Percentiles rank a stretch among this genome's conserved stretches.
phyloP scores from a whole-genome alignment of 2,797 vertebrate genomes.

The Platyrinchus mystaceus region DNA sequence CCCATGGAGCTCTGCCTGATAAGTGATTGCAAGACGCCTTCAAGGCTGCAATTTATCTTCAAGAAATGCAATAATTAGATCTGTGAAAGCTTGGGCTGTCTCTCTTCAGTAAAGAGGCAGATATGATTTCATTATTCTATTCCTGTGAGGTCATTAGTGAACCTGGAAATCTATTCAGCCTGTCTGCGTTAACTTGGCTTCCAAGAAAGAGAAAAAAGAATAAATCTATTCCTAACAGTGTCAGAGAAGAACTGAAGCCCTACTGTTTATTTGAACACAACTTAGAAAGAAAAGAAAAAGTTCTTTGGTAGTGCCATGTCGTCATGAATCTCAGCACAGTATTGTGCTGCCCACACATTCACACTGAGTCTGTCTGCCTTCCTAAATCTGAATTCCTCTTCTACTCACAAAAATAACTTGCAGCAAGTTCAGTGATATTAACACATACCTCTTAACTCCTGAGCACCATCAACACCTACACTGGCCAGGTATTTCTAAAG shows the following conservation, averaged over 20 bases:
- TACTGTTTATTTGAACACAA: background rate
- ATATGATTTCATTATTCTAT: slow-evolving; percentile 57
- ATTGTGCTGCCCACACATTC: fast-evolving
- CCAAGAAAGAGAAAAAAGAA: background rate
- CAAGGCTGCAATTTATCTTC: slow-evolving; percentile 61
- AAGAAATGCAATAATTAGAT: slow-evolving; percentile 49
- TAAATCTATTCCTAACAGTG: background rate
- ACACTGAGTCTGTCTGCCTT: background rate
- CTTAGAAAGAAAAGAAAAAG: background rate
- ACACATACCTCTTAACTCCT: background rate
- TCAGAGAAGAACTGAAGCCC: background rate
- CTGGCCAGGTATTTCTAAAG: background rate
- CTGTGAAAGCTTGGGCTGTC: slow-evolving; percentile 17
- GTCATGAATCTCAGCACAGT: fast-evolving
- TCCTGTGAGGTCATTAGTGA: slow-evolving; percentile 61
- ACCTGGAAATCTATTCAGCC: slow-evolving; percentile 49
- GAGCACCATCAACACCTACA: background rate
- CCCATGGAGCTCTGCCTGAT: slow-evolving; percentile 32
- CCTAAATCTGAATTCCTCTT: background rate
- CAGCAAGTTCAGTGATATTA: background rate
- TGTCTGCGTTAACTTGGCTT: slow-evolving; percentile 22
- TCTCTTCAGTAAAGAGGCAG: slow-evolving; percentile 16
- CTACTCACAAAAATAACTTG: background rate
- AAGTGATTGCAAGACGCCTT: slow-evolving; percentile 58
- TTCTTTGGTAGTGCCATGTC: background rate